These are phyloP conservation scores for Labeo catla DNA, from an alignment of 2,113 vertebrate genomes.

Conservation along the genomic window DNA sequence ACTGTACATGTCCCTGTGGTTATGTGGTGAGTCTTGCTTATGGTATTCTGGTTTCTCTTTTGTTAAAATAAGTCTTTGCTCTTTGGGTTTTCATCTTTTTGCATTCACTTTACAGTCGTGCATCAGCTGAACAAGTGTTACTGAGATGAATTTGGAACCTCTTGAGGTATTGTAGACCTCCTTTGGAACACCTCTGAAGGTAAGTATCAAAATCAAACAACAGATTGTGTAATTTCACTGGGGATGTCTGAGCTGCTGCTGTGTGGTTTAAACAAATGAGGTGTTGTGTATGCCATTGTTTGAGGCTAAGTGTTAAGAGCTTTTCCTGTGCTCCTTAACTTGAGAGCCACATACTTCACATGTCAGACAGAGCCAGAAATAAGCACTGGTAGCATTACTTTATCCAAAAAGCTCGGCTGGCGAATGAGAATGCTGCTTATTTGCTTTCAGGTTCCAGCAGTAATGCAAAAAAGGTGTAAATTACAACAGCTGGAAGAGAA, in stretches of 20 bases:
- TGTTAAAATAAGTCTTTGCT: not conserved
- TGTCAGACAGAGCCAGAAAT: slow-evolving; percentile 16
- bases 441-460: not conserved
- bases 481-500: not conserved
- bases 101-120: not conserved
- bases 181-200: slow-evolving; percentile 7
- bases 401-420: not conserved
- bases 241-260: not conserved
- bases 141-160: not conserved
- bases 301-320: not conserved
- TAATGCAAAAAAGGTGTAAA: not conserved
- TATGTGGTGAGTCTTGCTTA: not conserved
- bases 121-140: not conserved
- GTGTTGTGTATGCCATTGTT: not conserved
- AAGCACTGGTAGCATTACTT: not conserved
- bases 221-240: not conserved
- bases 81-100: not conserved
- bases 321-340: slow-evolving; percentile 4
- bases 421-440: not conserved
- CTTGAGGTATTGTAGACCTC: not conserved
- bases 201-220: slow-evolving; percentile 9
- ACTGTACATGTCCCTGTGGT: not conserved
- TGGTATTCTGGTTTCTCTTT: not conserved
- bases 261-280: not conserved
- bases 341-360: not conserved